phyloP scores from a whole-genome alignment of 1,140 invertebrate genomes.

The Drosophila kohkoa region DNA sequence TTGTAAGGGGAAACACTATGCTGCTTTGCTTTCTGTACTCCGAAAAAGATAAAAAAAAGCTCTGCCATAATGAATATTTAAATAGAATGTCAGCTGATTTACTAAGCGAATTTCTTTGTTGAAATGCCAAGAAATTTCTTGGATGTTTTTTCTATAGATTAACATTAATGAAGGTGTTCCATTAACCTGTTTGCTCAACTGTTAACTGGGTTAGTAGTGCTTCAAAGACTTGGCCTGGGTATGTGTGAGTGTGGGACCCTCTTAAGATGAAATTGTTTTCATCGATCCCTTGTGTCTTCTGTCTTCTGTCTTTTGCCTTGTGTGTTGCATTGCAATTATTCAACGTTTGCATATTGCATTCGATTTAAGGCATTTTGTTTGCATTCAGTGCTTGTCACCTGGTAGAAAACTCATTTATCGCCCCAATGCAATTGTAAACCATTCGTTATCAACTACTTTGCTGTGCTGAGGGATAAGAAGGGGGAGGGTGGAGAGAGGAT shows the following conservation, averaged over 20 bases:
- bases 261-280: slow-evolving; percentile 13
- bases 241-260: not conserved
- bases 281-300: slow-evolving; percentile 1
- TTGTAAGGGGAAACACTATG: too few species aligned
- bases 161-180: not conserved
- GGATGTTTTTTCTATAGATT: not conserved
- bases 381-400: slow-evolving; percentile 34
- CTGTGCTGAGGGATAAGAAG: not conserved
- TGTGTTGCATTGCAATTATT: slow-evolving; percentile 17
- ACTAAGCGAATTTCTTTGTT: not conserved
- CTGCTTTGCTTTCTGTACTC: too few species aligned
- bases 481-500: not conserved
- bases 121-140: not conserved
- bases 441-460: slow-evolving; percentile 35
- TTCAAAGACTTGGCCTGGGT: not conserved
- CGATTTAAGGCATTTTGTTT: slow-evolving; percentile 43
- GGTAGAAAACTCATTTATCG: slow-evolving; percentile 53
- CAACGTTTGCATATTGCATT: slow-evolving; percentile 34
- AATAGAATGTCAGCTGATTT: too few species aligned
- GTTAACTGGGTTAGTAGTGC: slow-evolving; percentile 17
- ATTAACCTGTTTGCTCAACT: slow-evolving; percentile 2
- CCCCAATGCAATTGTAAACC: slow-evolving; percentile 47
- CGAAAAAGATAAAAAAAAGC: too few species aligned
- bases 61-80: too few species aligned
- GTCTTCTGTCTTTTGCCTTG: not conserved